Percentiles rank a stretch among this genome's conserved stretches.
Conservation (phyloP, 2,888 invertebrate species). For the Cetonia aurata region DNA sequence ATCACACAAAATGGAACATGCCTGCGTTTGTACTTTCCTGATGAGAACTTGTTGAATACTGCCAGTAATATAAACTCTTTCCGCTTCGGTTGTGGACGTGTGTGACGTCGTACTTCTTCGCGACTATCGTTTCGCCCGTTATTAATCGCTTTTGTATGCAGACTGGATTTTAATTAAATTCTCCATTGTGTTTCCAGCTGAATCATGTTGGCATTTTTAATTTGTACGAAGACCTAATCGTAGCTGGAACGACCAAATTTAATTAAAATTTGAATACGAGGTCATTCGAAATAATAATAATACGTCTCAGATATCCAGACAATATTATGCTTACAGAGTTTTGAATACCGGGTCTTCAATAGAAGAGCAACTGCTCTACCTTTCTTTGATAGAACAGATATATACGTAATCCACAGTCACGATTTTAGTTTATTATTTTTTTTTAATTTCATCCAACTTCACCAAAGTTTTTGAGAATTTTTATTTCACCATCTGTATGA, state of each 20-base stretch:
- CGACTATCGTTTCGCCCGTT: slow-evolving; percentile 30
- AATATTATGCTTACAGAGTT: neutral
- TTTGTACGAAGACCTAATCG: slow-evolving; percentile 48
- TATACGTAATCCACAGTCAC: too few species aligned
- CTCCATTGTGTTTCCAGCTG: slow-evolving; percentile 50
- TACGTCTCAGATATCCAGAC: slow-evolving; percentile 9
- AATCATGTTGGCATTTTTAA: slow-evolving; percentile 53
- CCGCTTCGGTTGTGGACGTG: slow-evolving; percentile 16
- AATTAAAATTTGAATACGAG: slow-evolving; percentile 46
- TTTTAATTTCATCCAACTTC: too few species aligned
- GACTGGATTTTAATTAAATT: slow-evolving; percentile 51
- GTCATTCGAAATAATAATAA: slow-evolving; percentile 27
- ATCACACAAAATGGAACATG: slow-evolving; percentile 19
- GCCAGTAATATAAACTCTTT: slow-evolving; percentile 37
- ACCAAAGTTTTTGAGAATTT: too few species aligned
- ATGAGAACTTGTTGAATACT: slow-evolving; percentile 40
- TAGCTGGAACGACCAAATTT: slow-evolving; percentile 43
- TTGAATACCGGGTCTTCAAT: too few species aligned
- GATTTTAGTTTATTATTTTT: too few species aligned
- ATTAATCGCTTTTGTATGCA: slow-evolving; percentile 45
- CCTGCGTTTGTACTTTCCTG: slow-evolving; percentile 19
- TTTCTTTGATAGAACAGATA: too few species aligned
- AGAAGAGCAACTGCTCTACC: too few species aligned
- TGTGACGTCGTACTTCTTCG: neutral
- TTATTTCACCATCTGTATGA: too few species aligned